Conservation (phyloP, 1,140 invertebrate genomes). For the Andricus grossulariae region DNA sequence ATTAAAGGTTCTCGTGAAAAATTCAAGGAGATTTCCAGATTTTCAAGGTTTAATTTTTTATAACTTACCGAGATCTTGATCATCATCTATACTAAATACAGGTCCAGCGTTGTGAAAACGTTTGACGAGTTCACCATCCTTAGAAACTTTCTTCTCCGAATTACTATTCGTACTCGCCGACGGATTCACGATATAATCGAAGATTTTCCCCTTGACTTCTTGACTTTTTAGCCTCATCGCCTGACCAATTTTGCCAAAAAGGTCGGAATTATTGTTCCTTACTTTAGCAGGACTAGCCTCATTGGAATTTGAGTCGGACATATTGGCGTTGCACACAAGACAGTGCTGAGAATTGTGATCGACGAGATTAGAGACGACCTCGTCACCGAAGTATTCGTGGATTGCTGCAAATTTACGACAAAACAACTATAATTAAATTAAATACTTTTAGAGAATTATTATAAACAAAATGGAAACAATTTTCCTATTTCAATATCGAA, state of each 20-base stretch:
- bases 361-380: conserved; percentile 86
- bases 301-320: conserved; percentile 73
- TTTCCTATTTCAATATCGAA: no score
- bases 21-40: no score
- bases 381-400: conserved; percentile 89
- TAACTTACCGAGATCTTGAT: conserved; percentile 80
- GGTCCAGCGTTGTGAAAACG: conserved; percentile 92
- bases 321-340: conserved; percentile 84
- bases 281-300: conserved; percentile 66
- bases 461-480: no score
- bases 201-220: conserved; percentile 93
- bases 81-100: conserved; percentile 97
- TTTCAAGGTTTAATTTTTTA: neutral
- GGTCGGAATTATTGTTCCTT: conserved; percentile 77
- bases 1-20: no score
- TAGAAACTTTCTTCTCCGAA: conserved; percentile 86
- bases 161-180: conserved; percentile 77
- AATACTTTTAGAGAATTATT: no score
- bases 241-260: conserved; percentile 86
- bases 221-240: conserved; percentile 93
- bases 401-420: conserved; percentile 78
- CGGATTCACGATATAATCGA: conserved; percentile 95
- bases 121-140: conserved; percentile 85
- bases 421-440: conserved; percentile 29
- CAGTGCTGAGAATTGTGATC: conserved; percentile 89